phyloP scores from a whole-genome alignment of 2,113 vertebrate species.

The Ailurus styani region DNA sequence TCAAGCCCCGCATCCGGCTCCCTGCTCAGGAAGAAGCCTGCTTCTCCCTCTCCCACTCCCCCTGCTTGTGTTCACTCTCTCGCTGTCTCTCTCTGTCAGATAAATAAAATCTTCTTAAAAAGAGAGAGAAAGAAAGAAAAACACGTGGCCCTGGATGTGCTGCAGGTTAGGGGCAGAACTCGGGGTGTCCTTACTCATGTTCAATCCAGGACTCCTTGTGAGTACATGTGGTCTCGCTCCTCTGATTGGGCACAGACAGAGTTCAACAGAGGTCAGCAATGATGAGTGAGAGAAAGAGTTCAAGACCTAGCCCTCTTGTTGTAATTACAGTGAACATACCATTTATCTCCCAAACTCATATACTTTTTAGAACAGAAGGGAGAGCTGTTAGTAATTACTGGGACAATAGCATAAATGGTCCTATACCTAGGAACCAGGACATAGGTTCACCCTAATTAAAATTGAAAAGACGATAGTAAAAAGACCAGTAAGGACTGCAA shows the following conservation, averaged over 20 bases:
- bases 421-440: not conserved
- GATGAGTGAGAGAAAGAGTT: not conserved
- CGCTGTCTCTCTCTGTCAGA: too few relatives aligned
- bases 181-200: not conserved
- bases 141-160: accelerated
- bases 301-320: not conserved
- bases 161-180: not conserved
- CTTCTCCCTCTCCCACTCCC: too few relatives aligned
- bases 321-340: not conserved
- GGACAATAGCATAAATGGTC: not conserved
- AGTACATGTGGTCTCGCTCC: not conserved
- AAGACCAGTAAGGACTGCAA: not conserved
- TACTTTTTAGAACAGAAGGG: not conserved
- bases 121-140: too few relatives aligned
- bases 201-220: not conserved
- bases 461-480: not conserved
- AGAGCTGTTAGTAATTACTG: not conserved
- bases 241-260: not conserved
- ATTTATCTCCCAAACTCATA: not conserved
- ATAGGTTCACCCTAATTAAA: not conserved
- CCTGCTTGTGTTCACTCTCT: too few relatives aligned
- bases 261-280: not conserved
- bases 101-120: too few relatives aligned
- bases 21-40: too few relatives aligned
- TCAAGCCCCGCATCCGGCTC: too few relatives aligned